Evolutionary conservation across 53 echinoderm and acorn worm genomes (phyloP).

Genomic region (Pentamera pediparva): DNA sequence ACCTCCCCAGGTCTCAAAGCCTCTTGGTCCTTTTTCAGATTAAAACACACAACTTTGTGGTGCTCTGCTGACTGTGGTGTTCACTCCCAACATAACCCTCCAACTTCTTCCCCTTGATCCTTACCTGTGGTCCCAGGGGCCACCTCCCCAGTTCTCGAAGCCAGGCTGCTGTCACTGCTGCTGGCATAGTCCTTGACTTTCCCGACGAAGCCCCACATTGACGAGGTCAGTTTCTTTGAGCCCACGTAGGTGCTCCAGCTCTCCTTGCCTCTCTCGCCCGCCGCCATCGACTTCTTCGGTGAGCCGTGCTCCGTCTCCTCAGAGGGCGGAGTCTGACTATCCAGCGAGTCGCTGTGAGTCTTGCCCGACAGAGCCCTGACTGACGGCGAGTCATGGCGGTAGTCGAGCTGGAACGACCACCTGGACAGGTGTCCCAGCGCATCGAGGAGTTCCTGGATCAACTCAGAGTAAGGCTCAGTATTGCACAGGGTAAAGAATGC

Average conservation of each 20-base stretch:
- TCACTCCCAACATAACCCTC: too few species aligned
- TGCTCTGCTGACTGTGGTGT: too few species aligned
- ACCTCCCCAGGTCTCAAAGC: too few species aligned
- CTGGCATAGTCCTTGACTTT: slow-evolving; percentile 29
- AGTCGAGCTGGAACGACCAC: slow-evolving; percentile 89
- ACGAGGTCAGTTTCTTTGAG: slow-evolving; percentile 10
- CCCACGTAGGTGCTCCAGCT: neutral
- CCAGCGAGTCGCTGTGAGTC: too few species aligned
- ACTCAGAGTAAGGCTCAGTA: slow-evolving; percentile 45
- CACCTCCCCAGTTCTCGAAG: neutral
- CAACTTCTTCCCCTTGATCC: too few species aligned
- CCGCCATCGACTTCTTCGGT: neutral
- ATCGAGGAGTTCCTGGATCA: slow-evolving; percentile 64
- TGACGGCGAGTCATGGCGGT: slow-evolving; percentile 66
- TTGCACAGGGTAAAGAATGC: slow-evolving; percentile 80
- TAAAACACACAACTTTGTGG: too few species aligned
- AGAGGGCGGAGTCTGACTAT: neutral
- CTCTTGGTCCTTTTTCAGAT: too few species aligned
- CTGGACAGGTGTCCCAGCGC: slow-evolving; percentile 79
- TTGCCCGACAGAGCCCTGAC: slow-evolving; percentile 19
- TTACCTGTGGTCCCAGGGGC: neutral
- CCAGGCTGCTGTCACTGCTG: too few species aligned
- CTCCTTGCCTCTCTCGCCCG: neutral
- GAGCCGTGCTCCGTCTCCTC: neutral
- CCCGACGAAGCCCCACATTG: slow-evolving; percentile 12